Evolutionary conservation across 1,140 invertebrate genomes (phyloP).

Genomic region (Leptopilina boulardi): DNA sequence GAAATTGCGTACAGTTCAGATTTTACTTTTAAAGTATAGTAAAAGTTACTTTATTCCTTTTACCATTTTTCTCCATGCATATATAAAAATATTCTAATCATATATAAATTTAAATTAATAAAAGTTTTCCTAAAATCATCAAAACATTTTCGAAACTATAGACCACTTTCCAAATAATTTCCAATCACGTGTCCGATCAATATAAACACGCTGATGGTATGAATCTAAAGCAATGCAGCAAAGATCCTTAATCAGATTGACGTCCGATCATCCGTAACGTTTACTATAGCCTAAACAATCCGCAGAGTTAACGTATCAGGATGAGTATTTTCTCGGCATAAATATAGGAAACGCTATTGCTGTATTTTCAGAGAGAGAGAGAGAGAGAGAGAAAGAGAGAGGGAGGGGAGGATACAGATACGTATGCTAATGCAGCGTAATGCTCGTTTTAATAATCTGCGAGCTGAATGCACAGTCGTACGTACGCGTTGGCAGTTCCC

Average conservation of each 20-base stretch:
- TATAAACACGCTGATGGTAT: not conserved
- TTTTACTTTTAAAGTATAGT: no score
- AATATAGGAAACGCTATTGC: not conserved
- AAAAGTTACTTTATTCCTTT: no score
- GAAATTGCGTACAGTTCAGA: no score
- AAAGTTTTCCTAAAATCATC: no score
- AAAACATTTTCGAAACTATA: no score
- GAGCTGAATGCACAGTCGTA: constrained; percentile 53
- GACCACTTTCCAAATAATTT: not conserved
- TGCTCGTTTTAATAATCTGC: constrained; percentile 69
- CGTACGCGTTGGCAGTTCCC: constrained; percentile 53
- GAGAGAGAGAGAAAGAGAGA: no score
- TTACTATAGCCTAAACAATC: not conserved
- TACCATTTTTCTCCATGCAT: no score
- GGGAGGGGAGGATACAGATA: constrained; percentile 49
- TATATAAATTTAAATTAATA: no score
- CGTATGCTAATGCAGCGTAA: constrained; percentile 62
- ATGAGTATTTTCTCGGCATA: constrained; percentile 16
- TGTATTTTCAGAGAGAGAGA: constrained; percentile 42
- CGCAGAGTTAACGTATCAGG: not conserved
- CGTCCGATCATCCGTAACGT: not conserved
- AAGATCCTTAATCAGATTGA: constrained; percentile 12
- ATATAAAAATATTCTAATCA: no score
- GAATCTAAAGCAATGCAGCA: not conserved
- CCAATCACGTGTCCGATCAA: not conserved